Evolutionary conservation across 2,888 invertebrate species (phyloP), one percentile per base, ranked within the genome.

Genomic region (Athalia circularis): DNA sequence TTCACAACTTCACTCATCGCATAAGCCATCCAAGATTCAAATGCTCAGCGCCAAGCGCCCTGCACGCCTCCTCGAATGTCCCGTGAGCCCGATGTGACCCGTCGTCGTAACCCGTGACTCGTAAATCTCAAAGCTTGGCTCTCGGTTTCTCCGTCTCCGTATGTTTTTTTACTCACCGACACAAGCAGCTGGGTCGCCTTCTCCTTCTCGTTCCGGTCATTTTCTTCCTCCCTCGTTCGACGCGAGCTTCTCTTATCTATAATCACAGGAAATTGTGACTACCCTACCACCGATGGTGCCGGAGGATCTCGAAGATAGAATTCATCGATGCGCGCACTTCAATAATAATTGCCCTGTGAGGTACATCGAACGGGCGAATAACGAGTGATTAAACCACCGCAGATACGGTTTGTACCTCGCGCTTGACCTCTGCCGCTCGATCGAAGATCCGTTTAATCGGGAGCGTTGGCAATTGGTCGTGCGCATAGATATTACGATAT

Each of bases 81-180:
- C 65, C 57, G 4, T 11, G 9, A 9, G 5, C 57, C 11, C 57
- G 11, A 9, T 57, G 9, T 57, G 4, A 4, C 11, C 62, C 43
- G 62, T 43, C 47, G 65, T 65, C 65, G 48, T 65, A 65, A 65
- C 65, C 48, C 65, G 48, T 48, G 48, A 65, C 48, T 65, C 48
- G 65, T 65, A 52, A 9, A 65, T 48, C 65, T 65, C 15, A 65
- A 9, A 52, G 11, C 13, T 65, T 65, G 48, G 13, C 65, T 62
- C 62, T 2, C 11, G 62, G 52, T 29, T 29, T 29, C 29, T 29
- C 29, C 52, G 11, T 52, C 62, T 62, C 62, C 43, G 43, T 29
- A 29, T 7, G 47, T 65, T 65, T 65, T 65, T 59, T 13, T 59
- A 13, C 59, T 13, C 59, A n/a, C 59, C 59, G n/a, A n/a, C 11